Base-by-base conservation (phyloP, 1,140 invertebrate genomes). In the Drosophila kohkoa region DNA sequence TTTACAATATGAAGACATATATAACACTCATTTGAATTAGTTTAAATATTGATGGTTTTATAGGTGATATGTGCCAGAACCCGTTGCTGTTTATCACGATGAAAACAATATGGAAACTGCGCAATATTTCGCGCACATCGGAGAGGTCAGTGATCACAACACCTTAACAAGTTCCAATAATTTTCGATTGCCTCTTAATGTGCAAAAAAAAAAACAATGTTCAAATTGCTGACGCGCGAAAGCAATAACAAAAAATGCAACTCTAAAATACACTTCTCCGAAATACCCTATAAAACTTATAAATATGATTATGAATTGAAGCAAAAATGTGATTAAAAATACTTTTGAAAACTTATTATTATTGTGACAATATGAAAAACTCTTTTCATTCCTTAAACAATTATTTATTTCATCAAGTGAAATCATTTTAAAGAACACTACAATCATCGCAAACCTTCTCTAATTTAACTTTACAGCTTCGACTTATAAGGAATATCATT, bases 91-190 rank as follows among this genome's bases (percentile, higher is more conserved):
- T 57, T 11, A 66, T 28, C 28, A 13, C 1, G 48, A 13, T 43
- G 20, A 15, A 28, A 16, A 65, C 8, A 48, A 41, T 55, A 11
- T 57, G 35, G 28, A 64, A 45, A 58, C 55, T 76, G 81, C 81
- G 77, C 77, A 83, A 65, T 79, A 54, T 46, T 38, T 8, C 7
- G 54, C 25, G 6, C 54, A 28, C 59, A 66, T 45, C 35, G 10
- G 63, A 63, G 38, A 57, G 81, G 65, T 85, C 81, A 85, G 48
- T 73, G 77, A 78, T 70, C 81, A 80, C 30, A 54, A n/a, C 3
- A 13, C 13, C 43, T 41, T 20, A 69, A 68, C 70, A 73, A 68
- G 55, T 67, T 74, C 60, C 38, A 43, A 48, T 13, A 70, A 46
- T 13, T 63, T 60, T 75, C 54, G 62, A 79, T 55, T 67, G 62